Base-by-base conservation (phyloP, 2,113 vertebrate species). In the Zapornia atra region DNA sequence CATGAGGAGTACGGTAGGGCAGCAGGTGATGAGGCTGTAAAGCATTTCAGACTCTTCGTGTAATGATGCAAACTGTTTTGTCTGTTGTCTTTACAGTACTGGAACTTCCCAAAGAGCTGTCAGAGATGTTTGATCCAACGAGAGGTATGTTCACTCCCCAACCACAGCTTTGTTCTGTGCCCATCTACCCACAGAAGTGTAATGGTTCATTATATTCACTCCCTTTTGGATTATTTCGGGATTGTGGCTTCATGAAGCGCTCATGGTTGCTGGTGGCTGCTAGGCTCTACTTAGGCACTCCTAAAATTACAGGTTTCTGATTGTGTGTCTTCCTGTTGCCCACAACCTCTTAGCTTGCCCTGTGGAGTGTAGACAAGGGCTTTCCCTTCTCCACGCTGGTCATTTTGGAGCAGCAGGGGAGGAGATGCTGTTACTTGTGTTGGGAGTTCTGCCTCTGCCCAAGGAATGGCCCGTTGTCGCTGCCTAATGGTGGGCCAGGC, bases 111-210 rank as follows among this genome's bases (percentile, higher is more conserved):
- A 99, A 99, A 98, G 99, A 99, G 66, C 98, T 99, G 87, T 99
- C 99, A 21, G 99, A 99, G 94, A 99, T 99, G 98, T 99, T 99
- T 95, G 99, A 99, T 97, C 99, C 99, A 94, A 99, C 98, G 12
- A 99, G 98, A 99, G 99, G 99, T 99, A 98, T 50, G 96, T 94
- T 92, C 46, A 6, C 54, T 75, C 28, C 73, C 71, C 36, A 38
- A 40, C 53, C 75, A 10, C 2, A 12, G 56, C 72, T 84, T 90
- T 31, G 28, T 51, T 75, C 53, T 87, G 40, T 71, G 44, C 68
- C 82, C 75, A 13, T 16, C 92, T 98, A 97, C 61, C 36, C 21
- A 8, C 25, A 46, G 26, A 42, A 69, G 42, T 16, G 54, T 82
- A 65, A 64, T 29, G 29, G 50, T 70, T 71, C 33, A 17, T 44